Evolutionary conservation across 23 tunicate species (phyloP), one percentile per base, ranked within the genome.

Genomic region (Pegea sp.): DNA sequence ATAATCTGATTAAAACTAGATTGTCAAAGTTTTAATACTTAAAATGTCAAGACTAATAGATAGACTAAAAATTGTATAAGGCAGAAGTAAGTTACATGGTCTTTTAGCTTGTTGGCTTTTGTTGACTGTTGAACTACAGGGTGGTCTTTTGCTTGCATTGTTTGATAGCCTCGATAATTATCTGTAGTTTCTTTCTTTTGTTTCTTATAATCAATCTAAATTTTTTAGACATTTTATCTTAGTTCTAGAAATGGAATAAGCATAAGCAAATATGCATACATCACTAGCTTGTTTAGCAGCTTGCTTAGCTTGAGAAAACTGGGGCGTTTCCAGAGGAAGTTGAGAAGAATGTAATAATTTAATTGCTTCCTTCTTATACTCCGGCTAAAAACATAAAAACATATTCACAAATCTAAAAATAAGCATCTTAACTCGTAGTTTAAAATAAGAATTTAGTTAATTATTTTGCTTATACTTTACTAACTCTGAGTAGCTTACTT

Each of bases 91-190:
- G n/a, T n/a, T n/a, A n/a, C n/a, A n/a, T n/a, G n/a, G 46, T 38
- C 46, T 38, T 38, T 29, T 23, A 84, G 67, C 51, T 84, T 70
- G 16, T 70, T 71, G 5, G 74, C 71, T 58, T 73, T 58, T 20
- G 58, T 63, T 49, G 78, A 66, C 62, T 69, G 84, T 63, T 67
- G 66, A 23, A 84, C 95, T 42, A 84, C 69, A 27, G 95, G 95
- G 64, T 84, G 95, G 22, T 73, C 84, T 42, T 62, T 62, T 48
- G 76, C 58, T 57, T 84, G 84, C 76, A 84, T 73, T n/a, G 84
- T 84, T 44, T 84, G 95, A 50, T 61, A 84, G 43, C 95, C 95
- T 4, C 75, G 68, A 69, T 73, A 70, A 16, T 68, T 42, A 48
- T 84, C 81, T 28, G 74, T 68, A 13, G 58, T 56, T 73, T 84